phyloP scores from a whole-genome alignment of 1,140 invertebrate species.

The Pseudoatta argentina region DNA sequence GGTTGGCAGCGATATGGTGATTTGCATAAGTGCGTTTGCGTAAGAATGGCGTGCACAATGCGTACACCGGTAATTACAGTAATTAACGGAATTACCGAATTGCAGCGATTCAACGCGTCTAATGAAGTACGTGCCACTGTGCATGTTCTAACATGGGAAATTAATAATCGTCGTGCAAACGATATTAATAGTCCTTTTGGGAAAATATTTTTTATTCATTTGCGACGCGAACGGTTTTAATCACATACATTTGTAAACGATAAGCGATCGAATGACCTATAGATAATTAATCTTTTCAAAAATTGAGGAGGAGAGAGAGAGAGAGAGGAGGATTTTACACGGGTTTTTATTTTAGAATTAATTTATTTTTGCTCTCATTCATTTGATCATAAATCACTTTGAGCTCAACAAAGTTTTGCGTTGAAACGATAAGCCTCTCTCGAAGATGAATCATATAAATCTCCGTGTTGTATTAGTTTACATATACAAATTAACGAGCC shows the following conservation, averaged over 20 bases:
- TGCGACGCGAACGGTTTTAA: background rate
- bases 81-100: conserved; percentile 54
- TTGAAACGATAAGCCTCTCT: background rate
- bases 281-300: too few relatives aligned
- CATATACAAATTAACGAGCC: conserved; percentile 1
- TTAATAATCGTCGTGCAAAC: background rate
- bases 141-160: background rate
- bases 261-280: too few relatives aligned
- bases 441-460: background rate
- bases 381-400: conserved; percentile 20
- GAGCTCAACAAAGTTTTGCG: background rate
- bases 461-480: conserved; percentile 15
- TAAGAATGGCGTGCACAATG: background rate
- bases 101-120: conserved; percentile 27
- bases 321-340: too few relatives aligned
- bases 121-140: background rate
- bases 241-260: too few relatives aligned
- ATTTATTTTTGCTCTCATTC: background rate
- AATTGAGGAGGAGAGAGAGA: too few relatives aligned
- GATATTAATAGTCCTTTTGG: background rate
- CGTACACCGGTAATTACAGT: conserved; percentile 17
- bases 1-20: conserved; percentile 20
- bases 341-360: background rate
- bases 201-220: background rate
- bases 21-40: conserved; percentile 23